phyloP scores from a whole-genome alignment of 2,113 vertebrate species.

The Passer montanus region DNA sequence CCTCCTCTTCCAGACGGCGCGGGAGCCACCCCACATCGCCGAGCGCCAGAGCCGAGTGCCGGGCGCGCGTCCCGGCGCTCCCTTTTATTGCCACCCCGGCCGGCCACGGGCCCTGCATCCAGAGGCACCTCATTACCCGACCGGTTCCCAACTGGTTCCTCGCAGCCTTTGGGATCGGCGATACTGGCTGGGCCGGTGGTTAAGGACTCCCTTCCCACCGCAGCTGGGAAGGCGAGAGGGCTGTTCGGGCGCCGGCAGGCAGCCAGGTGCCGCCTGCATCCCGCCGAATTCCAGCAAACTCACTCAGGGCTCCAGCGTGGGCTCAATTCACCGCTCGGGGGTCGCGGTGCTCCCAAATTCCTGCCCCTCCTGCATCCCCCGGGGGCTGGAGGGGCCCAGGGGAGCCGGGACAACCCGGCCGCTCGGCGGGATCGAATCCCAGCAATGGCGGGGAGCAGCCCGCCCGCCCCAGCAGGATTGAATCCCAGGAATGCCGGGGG shows the following conservation, averaged over 20 bases:
- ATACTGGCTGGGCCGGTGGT: constrained; percentile 40
- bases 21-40: constrained; percentile 51
- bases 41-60: neutral
- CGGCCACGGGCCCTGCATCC: neutral
- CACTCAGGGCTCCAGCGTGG: neutral
- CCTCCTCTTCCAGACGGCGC: constrained; percentile 40
- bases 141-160: constrained; percentile 64
- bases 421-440: neutral
- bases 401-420: neutral
- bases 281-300: neutral
- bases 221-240: neutral
- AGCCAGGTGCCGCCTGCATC: neutral
- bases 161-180: neutral
- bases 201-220: neutral
- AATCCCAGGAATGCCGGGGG: constrained; percentile 40
- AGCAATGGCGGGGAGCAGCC: neutral
- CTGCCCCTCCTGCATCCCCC: neutral
- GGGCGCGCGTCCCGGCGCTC: neutral
- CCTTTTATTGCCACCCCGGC: constrained; percentile 6
- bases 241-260: neutral
- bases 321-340: rapidly evolving
- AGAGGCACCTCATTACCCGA: constrained; percentile 21
- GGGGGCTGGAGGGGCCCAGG: neutral
- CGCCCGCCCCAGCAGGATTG: neutral
- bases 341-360: neutral